Percentiles rank a stretch among this genome's conserved stretches.
phyloP scores from a whole-genome alignment of 2,888 invertebrate genomes.

The Beris chalybata region DNA sequence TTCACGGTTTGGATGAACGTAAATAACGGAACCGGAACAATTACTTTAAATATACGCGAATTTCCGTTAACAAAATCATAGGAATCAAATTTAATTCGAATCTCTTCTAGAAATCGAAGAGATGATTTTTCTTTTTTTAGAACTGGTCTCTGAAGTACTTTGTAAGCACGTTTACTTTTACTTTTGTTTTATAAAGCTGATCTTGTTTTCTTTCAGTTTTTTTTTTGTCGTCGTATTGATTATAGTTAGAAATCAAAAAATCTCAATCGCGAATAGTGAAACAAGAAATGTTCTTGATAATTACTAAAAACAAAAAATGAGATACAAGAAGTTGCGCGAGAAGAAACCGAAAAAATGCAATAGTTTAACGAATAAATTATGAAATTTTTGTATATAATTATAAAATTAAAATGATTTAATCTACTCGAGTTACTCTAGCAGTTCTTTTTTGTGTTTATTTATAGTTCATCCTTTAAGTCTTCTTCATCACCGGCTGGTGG shows the following conservation, averaged over 20 bases:
- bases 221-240: constrained; percentile 18
- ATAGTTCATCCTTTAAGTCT: constrained; percentile 85
- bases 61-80: too few relatives aligned
- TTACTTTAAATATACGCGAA: not conserved
- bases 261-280: constrained; percentile 25
- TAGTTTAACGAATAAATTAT: constrained; percentile 30
- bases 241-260: constrained; percentile 7
- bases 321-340: not conserved
- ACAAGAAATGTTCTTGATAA: constrained; percentile 24
- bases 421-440: constrained; percentile 24
- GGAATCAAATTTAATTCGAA: constrained; percentile 2
- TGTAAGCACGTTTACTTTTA: not conserved
- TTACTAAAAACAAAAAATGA: constrained; percentile 1
- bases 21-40: not conserved
- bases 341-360: constrained; percentile 23
- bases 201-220: not conserved
- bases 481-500: constrained; percentile 71
- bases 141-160: constrained; percentile 8
- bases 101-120: constrained; percentile 33
- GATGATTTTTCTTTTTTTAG: constrained; percentile 3
- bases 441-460: constrained; percentile 25
- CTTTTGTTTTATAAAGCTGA: not conserved
- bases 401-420: constrained; percentile 23
- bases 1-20: not conserved
- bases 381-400: constrained; percentile 12